Base-by-base conservation (phyloP, 2,113 vertebrate genomes). In the Anhinga anhinga region DNA sequence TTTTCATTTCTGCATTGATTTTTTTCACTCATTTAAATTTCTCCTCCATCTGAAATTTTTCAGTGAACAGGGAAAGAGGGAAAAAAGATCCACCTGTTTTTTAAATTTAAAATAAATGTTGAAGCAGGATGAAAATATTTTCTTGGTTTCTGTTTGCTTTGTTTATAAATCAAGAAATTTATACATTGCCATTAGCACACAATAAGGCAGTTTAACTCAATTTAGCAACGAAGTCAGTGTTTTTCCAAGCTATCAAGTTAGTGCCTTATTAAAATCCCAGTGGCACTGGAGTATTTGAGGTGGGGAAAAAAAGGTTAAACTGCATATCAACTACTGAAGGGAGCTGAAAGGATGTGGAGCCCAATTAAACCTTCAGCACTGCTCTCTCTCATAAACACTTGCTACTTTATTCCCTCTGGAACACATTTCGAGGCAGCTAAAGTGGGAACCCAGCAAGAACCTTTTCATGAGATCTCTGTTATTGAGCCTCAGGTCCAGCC, bases 341-440 rank as follows among this genome's bases (percentile, higher is more conserved):
- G 97, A 98, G 97, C 95, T 91, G 95, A 97, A 97, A 97, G 98
- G 98, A 95, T 95, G 88, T 94, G 81, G 97, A 97, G 98, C 98
- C 98, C 98, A 99, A 99, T 99, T 99, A 99, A 99, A 98, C 97
- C 97, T 97, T 97, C 97, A 94, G 97, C 96, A 77, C 92, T 85
- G 86, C 95, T 93, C 96, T 92, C 36, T 95, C 95, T 98, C 97
- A 95, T 97, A 93, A 98, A 97, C 98, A 90, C 97, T 98, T 97
- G 97, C 97, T 97, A 97, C 95, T 92, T 78, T 95, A 97, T 95
- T 98, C 98, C 98, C 98, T 72, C 94, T 65, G 98, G 98, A 98
- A 91, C 80, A 92, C 58, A 94, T 97, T 96, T 97, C 38, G 74
- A 97, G 97, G 98, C 96, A 95, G 97, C 98, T 98, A 95, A 95